These are phyloP conservation scores for Andrena praecox DNA, from an alignment of 2,888 invertebrate genomes.

Conservation along the genomic window DNA sequence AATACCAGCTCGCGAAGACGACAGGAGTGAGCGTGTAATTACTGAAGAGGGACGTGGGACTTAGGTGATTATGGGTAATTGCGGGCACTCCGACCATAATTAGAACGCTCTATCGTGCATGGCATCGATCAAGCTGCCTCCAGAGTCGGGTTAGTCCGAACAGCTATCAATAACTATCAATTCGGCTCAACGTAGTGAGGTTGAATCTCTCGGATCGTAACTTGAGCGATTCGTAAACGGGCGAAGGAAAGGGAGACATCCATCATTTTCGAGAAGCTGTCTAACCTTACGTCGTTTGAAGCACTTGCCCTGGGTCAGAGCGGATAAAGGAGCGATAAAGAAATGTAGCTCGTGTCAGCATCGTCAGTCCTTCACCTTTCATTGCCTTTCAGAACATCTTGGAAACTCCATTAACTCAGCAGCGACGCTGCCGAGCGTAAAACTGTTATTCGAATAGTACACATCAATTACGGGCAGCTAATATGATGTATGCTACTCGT, in stretches of 20 bases:
- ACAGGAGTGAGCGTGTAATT: slow-evolving; percentile 61
- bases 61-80: slow-evolving; percentile 77
- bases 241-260: slow-evolving; percentile 72
- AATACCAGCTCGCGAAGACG: slow-evolving; percentile 41
- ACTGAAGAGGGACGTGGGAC: slow-evolving; percentile 59
- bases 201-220: slow-evolving; percentile 63
- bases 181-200: slow-evolving; percentile 62
- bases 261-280: slow-evolving; percentile 75
- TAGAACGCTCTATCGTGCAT: slow-evolving; percentile 78
- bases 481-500: slow-evolving; percentile 8
- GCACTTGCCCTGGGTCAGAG: slow-evolving; percentile 70
- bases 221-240: slow-evolving; percentile 67
- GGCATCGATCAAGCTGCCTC: slow-evolving; percentile 78
- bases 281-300: slow-evolving; percentile 68
- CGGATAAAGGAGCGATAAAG: slow-evolving; percentile 72
- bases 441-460: slow-evolving; percentile 53
- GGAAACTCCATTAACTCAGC: slow-evolving; percentile 70
- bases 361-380: slow-evolving; percentile 70
- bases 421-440: slow-evolving; percentile 46
- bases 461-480: slow-evolving; percentile 41
- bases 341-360: slow-evolving; percentile 72
- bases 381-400: slow-evolving; percentile 67
- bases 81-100: slow-evolving; percentile 76
- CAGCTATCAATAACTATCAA: slow-evolving; percentile 78
- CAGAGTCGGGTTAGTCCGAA: slow-evolving; percentile 74